phyloP scores from a whole-genome alignment of 1,140 invertebrate genomes.

The Lithobius niger region DNA sequence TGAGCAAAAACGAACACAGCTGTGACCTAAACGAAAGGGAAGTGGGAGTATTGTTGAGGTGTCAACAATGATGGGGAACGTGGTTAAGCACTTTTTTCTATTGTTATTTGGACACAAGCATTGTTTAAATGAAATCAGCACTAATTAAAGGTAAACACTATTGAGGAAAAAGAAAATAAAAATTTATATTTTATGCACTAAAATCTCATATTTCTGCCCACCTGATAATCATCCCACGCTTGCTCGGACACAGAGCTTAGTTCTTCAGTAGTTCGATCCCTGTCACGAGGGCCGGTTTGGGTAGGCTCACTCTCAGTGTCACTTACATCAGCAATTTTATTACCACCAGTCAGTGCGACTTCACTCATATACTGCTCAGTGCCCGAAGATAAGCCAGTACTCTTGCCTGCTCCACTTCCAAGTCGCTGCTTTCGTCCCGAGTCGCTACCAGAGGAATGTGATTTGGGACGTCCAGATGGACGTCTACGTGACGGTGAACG shows the following conservation, averaged over 20 bases:
- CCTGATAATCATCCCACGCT: conserved; percentile 45
- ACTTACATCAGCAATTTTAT: neutral
- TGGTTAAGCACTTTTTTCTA: too few relatives aligned
- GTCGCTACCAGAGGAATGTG: conserved; percentile 2
- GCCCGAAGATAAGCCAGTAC: neutral
- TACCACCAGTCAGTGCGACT: neutral
- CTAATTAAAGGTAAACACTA: too few relatives aligned
- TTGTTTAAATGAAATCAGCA: too few relatives aligned
- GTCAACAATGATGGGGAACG: too few relatives aligned
- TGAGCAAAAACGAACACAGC: too few relatives aligned
- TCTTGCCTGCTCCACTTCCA: conserved; percentile 2
- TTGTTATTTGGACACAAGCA: too few relatives aligned
- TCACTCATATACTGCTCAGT: conserved; percentile 2
- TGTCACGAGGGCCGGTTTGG: conserved; percentile 26
- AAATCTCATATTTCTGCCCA: conserved; percentile 16
- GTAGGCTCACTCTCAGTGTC: conserved; percentile 1
- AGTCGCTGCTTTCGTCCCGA: neutral
- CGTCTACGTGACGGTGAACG: neutral
- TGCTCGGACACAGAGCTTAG: conserved; percentile 70
- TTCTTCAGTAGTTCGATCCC: conserved; percentile 33
- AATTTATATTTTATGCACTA: too few relatives aligned
- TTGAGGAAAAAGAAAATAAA: too few relatives aligned
- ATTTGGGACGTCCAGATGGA: neutral
- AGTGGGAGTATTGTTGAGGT: too few relatives aligned
- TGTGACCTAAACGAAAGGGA: too few relatives aligned